A percentile compares a stretch with the other conserved stretches of the same genome.
Evolutionary conservation across 2,113 vertebrate genomes (phyloP).

Genomic region (Crotalus helleri): DNA sequence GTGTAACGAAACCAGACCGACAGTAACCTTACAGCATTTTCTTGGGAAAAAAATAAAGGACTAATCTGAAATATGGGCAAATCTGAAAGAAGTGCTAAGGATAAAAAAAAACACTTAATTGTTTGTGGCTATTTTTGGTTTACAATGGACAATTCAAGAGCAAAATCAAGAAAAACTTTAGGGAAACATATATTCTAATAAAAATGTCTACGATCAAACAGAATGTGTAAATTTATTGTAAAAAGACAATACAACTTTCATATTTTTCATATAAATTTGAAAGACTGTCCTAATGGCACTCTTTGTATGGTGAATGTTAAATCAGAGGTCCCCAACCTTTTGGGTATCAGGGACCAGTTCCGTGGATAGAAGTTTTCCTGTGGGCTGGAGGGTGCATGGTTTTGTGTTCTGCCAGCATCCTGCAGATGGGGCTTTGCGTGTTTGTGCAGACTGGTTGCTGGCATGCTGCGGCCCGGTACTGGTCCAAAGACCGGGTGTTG

Average conservation of each 20-base stretch:
- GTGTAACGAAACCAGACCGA: background rate
- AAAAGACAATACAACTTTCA: background rate
- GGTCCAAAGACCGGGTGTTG: no score
- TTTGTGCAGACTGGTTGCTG: no score
- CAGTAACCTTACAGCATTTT: background rate
- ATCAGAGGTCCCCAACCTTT: no score
- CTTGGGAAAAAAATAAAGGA: background rate
- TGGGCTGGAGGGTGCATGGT: no score
- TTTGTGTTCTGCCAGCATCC: no score
- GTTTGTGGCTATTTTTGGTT: background rate
- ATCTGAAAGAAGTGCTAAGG: background rate
- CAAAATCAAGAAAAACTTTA: background rate
- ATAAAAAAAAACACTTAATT: background rate
- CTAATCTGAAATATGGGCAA: background rate
- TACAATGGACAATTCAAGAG: background rate
- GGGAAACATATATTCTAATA: background rate
- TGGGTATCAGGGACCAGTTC: no score
- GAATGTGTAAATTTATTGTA: background rate
- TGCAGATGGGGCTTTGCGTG: no score
- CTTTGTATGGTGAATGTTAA: background rate
- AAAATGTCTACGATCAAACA: background rate
- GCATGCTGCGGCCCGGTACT: no score
- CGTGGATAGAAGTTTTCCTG: no score
- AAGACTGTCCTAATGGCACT: background rate
- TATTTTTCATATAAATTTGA: background rate